Percentiles rank a stretch among this genome's conserved stretches.
Conservation (phyloP, 2,888 invertebrate species). For the Sacculina carcini region DNA sequence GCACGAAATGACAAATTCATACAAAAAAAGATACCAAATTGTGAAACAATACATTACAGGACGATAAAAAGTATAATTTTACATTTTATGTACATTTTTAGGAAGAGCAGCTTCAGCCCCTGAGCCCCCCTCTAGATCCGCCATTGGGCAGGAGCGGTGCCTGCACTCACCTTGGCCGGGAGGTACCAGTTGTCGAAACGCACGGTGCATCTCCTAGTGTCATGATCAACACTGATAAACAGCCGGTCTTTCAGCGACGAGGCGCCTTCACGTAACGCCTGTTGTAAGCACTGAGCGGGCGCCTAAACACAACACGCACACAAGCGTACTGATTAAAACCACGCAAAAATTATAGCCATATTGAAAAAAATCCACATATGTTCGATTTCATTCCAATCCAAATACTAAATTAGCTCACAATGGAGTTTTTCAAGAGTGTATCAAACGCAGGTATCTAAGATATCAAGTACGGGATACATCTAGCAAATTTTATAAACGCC, state of each 20-base stretch:
- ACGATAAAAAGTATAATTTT: background rate
- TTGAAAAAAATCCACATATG: too few relatives aligned
- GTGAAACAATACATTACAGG: background rate
- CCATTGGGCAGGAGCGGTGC: background rate
- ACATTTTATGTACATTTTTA: background rate
- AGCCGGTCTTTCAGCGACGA: constrained; percentile 54
- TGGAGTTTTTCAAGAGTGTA: too few relatives aligned
- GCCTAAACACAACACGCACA: constrained; percentile 31
- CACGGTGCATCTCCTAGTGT: constrained; percentile 66
- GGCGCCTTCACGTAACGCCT: constrained; percentile 46
- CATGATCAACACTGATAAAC: constrained; percentile 55
- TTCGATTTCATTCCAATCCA: too few relatives aligned
- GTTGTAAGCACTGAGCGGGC: constrained; percentile 35
- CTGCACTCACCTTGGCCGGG: constrained; percentile 40
- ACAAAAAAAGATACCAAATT: background rate
- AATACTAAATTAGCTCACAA: too few relatives aligned
- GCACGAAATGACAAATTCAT: background rate
- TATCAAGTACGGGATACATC: too few relatives aligned
- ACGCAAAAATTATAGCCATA: too few relatives aligned
- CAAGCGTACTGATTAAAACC: too few relatives aligned
- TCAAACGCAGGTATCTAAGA: too few relatives aligned
- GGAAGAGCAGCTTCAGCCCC: background rate
- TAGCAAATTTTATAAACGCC: too few relatives aligned
- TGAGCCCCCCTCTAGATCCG: too few relatives aligned
- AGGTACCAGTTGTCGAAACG: constrained; percentile 64